phyloP scores from a whole-genome alignment of 2,797 vertebrate species.

The Ibycter americanus region DNA sequence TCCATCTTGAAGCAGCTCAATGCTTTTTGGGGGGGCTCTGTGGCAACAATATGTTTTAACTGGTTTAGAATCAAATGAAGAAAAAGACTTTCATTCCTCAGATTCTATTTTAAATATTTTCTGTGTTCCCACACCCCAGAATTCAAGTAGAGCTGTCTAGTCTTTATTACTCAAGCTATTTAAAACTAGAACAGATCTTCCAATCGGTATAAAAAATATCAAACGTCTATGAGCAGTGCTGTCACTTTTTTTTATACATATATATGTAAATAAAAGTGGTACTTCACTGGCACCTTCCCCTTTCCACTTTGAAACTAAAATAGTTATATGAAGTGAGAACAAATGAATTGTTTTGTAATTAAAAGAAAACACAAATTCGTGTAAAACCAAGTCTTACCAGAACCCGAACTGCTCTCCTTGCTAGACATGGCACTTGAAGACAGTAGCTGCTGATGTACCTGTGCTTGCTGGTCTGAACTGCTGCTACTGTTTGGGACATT shows the following conservation, averaged over 20 bases:
- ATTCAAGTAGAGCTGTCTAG: not conserved
- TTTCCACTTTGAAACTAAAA: not conserved
- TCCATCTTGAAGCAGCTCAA: not conserved
- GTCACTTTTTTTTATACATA: not conserved
- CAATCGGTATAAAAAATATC: not conserved
- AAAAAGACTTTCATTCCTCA: not conserved
- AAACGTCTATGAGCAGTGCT: not conserved
- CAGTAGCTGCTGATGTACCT: slow-evolving; percentile 75
- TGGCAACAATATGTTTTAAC: not conserved
- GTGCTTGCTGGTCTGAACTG: slow-evolving; percentile 86
- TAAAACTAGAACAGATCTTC: not conserved
- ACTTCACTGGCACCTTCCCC: not conserved
- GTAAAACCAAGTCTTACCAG: slow-evolving; percentile 75
- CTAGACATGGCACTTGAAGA: slow-evolving; percentile 75
- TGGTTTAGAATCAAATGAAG: not conserved
- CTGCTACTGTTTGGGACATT: slow-evolving; percentile 75
- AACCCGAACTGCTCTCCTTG: slow-evolving; percentile 79
- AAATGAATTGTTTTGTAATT: not conserved
- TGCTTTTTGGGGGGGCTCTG: not conserved
- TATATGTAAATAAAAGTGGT: not conserved
- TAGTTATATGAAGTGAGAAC: not conserved
- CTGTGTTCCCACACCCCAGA: not conserved
- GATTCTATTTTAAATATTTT: not conserved
- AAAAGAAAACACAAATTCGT: not conserved
- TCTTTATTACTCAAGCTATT: not conserved